phyloP scores from a whole-genome alignment of 1,140 invertebrate species.

The Apis cerana region DNA sequence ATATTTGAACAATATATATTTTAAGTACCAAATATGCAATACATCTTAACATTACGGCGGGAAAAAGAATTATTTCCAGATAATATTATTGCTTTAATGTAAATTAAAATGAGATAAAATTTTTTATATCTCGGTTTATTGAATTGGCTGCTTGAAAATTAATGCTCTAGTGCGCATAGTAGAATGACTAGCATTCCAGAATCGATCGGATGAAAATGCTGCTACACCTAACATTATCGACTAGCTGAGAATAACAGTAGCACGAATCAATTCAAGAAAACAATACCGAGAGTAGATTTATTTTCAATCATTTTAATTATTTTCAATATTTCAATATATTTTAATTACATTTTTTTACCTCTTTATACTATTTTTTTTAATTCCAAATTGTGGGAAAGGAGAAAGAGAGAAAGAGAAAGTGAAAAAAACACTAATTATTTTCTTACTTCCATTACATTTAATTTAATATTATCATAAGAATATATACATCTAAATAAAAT shows the following conservation, averaged over 20 bases:
- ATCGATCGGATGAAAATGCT: conserved; percentile 42
- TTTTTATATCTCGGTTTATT: conserved; percentile 33
- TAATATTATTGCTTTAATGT: conserved; percentile 37
- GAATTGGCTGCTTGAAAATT: conserved; percentile 41
- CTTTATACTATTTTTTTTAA: conserved; percentile 28
- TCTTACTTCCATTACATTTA: conserved; percentile 28
- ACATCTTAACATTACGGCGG: conserved; percentile 59
- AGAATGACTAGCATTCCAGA: conserved; percentile 46
- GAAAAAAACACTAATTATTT: conserved; percentile 30
- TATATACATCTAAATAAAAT: conserved; percentile 45
- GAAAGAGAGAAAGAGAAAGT: no score
- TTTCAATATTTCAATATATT: conserved; percentile 30
- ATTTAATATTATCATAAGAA: conserved; percentile 1
- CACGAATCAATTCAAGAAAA: conserved; percentile 24
- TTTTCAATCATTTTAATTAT: conserved; percentile 16
- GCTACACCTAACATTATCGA: conserved; percentile 44
- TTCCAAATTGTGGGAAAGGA: conserved; percentile 20
- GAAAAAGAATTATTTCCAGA: conserved; percentile 11
- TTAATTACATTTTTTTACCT: neutral
- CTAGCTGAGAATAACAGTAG: conserved; percentile 29
- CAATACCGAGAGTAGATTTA: conserved; percentile 14
- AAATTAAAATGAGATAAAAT: conserved; percentile 11
- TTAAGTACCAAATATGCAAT: conserved; percentile 63
- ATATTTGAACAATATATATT: conserved; percentile 61
- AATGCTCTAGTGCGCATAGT: conserved; percentile 36